Evolutionary conservation across 2,113 vertebrate genomes (phyloP).

Genomic region (Prunella fulvescens): DNA sequence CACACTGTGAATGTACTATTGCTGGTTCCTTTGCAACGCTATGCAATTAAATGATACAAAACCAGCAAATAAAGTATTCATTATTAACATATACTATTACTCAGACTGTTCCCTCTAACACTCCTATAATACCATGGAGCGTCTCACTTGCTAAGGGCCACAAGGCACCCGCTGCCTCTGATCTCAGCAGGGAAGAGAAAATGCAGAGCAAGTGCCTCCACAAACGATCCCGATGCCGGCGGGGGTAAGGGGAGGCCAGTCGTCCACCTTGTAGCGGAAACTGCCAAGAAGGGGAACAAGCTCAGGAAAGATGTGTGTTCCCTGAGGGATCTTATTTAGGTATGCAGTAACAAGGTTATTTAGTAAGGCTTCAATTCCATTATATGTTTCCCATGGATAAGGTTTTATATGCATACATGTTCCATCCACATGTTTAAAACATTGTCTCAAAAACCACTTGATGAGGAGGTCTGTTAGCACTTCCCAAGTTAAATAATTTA

Average conservation of each 20-base stretch:
- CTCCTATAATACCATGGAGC: background rate
- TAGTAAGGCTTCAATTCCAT: background rate
- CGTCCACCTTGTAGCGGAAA: background rate
- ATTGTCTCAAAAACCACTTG: background rate
- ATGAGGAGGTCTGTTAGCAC: background rate
- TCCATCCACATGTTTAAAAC: background rate
- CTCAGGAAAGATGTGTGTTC: background rate
- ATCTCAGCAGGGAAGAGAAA: background rate
- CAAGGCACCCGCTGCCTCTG: background rate
- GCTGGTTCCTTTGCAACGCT: background rate
- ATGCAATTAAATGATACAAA: background rate
- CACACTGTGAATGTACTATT: background rate
- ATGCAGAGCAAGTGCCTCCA: background rate
- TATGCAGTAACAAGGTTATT: background rate
- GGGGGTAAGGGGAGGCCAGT: background rate
- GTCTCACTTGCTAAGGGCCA: background rate
- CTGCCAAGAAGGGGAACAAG: background rate
- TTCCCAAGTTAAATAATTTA: background rate
- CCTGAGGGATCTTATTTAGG: background rate
- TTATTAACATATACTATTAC: background rate
- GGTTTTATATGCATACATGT: background rate
- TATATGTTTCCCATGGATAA: background rate
- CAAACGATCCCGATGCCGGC: fast-evolving
- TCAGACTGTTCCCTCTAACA: background rate
- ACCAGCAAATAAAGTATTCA: background rate